A percentile compares a stretch with the other conserved stretches of the same genome.
phyloP scores from a whole-genome alignment of 2,113 vertebrate genomes.

The Cervus canadensis region DNA sequence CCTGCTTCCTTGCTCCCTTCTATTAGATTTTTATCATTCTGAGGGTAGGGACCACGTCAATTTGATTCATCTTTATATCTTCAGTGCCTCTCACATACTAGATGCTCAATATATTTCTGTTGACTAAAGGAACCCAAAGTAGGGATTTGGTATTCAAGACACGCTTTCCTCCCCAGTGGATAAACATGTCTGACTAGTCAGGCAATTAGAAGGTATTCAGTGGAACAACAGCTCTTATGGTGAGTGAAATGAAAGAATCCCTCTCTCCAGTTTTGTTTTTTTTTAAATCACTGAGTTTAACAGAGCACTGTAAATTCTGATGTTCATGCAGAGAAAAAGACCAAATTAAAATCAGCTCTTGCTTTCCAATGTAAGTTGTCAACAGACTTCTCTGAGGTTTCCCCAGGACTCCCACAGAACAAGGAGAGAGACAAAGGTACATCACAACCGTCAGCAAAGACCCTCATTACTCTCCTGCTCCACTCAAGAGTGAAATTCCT shows the following conservation, averaged over 20 bases:
- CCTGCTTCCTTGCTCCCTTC: neutral
- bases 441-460: neutral
- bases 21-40: neutral
- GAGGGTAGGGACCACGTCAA: neutral
- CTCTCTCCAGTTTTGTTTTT: neutral
- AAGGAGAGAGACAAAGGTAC: neutral
- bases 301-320: conserved; percentile 18
- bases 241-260: neutral
- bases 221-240: neutral
- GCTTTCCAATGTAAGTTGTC: neutral
- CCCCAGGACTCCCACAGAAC: neutral
- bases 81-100: neutral
- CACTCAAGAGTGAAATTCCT: neutral
- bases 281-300: neutral
- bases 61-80: neutral
- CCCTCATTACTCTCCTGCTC: neutral
- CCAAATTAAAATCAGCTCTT: conserved; percentile 30
- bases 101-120: neutral
- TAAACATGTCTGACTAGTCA: conserved; percentile 12
- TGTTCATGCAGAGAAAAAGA: neutral
- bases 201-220: conserved; percentile 17
- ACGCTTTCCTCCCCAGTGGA: neutral
- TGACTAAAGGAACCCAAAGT: conserved; percentile 30
- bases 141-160: neutral
- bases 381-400: neutral